Evolutionary conservation across 2,113 vertebrate genomes (phyloP), one percentile per base, ranked within the genome.

Genomic region (Hippocampus abdominalis): DNA sequence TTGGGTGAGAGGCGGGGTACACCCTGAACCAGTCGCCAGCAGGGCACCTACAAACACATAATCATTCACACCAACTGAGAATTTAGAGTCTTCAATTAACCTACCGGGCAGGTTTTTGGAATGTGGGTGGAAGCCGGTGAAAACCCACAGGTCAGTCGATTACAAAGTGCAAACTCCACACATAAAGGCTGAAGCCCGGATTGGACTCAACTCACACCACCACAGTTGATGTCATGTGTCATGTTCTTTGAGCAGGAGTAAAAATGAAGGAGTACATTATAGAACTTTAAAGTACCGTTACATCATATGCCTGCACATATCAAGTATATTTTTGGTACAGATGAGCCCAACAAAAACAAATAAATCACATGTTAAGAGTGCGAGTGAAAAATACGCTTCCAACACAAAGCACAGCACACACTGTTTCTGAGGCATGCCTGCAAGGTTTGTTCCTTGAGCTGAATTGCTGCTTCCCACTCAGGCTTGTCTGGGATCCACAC

Each of bases 181-280:
- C 51, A 54, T 3, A 0, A n/a, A 54, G 21, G 21, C 18, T 2
- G 8, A 8, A 8, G 48, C 48, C 20, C 20, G 8, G 48, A 54
- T 23, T 54, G 8, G 21, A 23, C 32, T 36, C 32, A 54, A 7
- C n/a, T 8, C 3, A 0, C 1, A 53, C 51, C 21, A 96, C 81
- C 97, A 99, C 42, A 99, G 93, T 85, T 99, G 97, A 85, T 98
- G 97, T 97, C 97, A 99, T 0, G 96, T 98, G 97, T 97, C 97
- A 99, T 0, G 96, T 98, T 99, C 97, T 81, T 99, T 98, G 86
- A 99, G 98, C 97, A 98, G 86, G 85, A 67, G 0, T 15, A 57
- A 29, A 16, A 9, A 63, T 42, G 69, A 9, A 72, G n/a, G n/a
- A 42, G 48, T 53, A 53, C 4, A 63, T 20, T 5, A 32, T 15